Percentiles rank a stretch among this genome's conserved stretches.
Evolutionary conservation across 2,113 vertebrate genomes (phyloP).

Genomic region (rabbit (Oryctolagus cuniculus)): DNA sequence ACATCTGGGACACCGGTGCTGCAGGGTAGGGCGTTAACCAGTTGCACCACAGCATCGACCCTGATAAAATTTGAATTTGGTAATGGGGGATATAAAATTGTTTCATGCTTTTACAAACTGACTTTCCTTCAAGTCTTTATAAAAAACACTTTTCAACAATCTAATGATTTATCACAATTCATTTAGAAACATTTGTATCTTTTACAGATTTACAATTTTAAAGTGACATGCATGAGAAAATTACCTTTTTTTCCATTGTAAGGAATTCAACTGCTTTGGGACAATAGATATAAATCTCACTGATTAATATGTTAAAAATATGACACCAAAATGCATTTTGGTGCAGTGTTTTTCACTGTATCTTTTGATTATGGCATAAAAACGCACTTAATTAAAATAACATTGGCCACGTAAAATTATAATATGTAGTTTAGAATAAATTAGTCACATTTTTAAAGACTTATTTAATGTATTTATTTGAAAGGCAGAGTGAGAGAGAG

Average conservation of each 20-base stretch:
- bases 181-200: neutral
- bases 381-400: neutral
- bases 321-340: neutral
- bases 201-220: neutral
- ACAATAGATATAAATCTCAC: neutral
- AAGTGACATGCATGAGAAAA: neutral
- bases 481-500: too few relatives aligned
- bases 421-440: neutral
- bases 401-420: neutral
- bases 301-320: neutral
- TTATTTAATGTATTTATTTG: too few relatives aligned
- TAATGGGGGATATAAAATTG: neutral
- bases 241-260: neutral
- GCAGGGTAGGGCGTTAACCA: too few relatives aligned
- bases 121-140: neutral
- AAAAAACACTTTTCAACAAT: neutral
- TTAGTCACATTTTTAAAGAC: neutral
- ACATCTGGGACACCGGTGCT: too few relatives aligned
- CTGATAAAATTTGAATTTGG: constrained; percentile 16
- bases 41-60: too few relatives aligned
- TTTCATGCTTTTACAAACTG: neutral
- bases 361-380: neutral
- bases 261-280: neutral
- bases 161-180: neutral
- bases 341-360: neutral